Evolutionary conservation across 2,113 vertebrate species (phyloP), one percentile per base, ranked within the genome.

Genomic region (Tichodroma muraria): DNA sequence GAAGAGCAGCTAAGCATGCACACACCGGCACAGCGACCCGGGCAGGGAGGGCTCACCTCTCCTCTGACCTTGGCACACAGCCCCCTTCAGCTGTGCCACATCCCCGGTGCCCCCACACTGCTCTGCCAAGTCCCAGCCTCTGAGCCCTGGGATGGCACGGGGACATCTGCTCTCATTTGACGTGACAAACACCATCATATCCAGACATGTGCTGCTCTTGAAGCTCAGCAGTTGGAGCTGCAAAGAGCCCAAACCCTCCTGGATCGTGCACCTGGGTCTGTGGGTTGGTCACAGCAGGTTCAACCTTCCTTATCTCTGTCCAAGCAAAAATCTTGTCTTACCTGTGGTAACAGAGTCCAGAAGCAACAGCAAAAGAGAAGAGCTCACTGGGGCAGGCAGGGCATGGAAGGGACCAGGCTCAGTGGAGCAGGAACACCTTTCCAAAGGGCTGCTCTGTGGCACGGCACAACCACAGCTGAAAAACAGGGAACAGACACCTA

Each of bases 401-500:
- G 15, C n/a, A 3, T 2, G 37, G 76, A 44, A 37, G 22, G n/a
- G 12, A 47, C 17, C 54, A 4, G 70, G 35, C 53, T 64, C 49
- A 8, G 61, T 4, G 45, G 61, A 76, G 64, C 69, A 56, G 73
- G 44, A 45, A 8, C 63, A 11, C 4, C 0, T 40, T 31, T 40
- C 20, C 38, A 14, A 37, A 13, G 0, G 0, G 18, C 70, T 40
- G 76, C 47, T 44, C 9, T 2, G 3, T 13, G 42, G 57, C 15
- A 1, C 2, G 5, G 59, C 30, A 27, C 8, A 8, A 8, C 17
- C 33, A 8, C 0, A 7, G 56, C 66, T 57, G 42, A 24, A 22
- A 47, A 75, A 7, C 61, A n/a, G 11, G 6, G 37, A 4, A 6
- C 17, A 8, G 25, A 10, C 37, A 3, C 0, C 0, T 0, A 0